Base-by-base conservation (phyloP, 2,113 vertebrate species). In the Scolopax mira region DNA sequence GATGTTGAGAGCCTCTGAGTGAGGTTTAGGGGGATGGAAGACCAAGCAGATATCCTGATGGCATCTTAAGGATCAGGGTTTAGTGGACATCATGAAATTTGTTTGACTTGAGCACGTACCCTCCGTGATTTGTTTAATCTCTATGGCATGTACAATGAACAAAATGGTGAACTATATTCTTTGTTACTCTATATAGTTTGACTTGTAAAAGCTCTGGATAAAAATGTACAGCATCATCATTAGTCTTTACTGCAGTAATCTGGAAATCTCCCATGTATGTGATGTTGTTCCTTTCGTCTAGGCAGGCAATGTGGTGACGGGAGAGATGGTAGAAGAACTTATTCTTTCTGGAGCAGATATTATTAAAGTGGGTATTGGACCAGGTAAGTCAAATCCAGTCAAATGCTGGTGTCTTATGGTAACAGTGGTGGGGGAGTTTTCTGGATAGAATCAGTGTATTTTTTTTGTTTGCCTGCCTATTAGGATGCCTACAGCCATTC, bases 321-420 rank as follows among this genome's bases (percentile, higher is more conserved):
- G 99, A 62, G 99, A 99, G 97, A 99, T 99, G 99, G 99, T 99
- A 79, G 99, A 99, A 93, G 99, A 99, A 89, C 99, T 99, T 64
- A 99, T 99, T 97, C 98, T 99, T 70, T 98, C 99, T 1, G 99
- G 99, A 72, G 99, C 99, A 87, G 99, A 99, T 96, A 99, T 99
- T 92, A 99, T 99, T 96, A 99, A 99, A 99, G 99, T 99, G 96
- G 99, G 99, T 91, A 99, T 99, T 4, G 99, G 99, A 79, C 99
- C 99, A 98, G 99, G 99, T 99, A 96, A 98, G 97, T 85, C 39
- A 81, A 81, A 70, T 52, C 15, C 28, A 35, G 67, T 57, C 60
- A 64, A 51, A 51, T 52, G 39, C 35, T 41, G 9, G 10, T 73
- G 57, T n/a, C 16, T 60, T 80, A 66, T 4, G 18, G 39, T 71